Conservation (phyloP, 2,797 vertebrate genomes). For the Lateolabrax maculatus region DNA sequence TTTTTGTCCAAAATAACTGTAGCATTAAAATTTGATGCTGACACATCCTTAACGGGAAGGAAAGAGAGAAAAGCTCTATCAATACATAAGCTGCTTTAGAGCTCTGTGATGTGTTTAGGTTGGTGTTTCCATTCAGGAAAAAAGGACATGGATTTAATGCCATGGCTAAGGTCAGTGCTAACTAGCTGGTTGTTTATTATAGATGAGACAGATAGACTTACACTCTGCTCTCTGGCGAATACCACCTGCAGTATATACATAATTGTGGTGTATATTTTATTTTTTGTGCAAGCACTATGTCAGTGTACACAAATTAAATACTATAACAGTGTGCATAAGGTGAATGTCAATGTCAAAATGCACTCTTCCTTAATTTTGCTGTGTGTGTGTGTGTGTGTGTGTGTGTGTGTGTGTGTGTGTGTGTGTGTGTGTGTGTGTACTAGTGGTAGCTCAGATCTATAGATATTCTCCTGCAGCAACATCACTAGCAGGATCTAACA, state of each 20-base stretch:
- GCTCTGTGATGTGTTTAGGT: not conserved
- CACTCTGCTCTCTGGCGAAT: not conserved
- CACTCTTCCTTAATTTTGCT: not conserved
- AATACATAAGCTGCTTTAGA: not conserved
- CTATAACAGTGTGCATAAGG: not conserved
- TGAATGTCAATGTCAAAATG: not conserved
- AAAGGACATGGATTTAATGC: not conserved
- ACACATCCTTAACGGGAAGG: not conserved
- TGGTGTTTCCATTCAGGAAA: not conserved
- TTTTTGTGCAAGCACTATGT: not conserved
- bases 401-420: not conserved
- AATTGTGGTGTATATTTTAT: not conserved
- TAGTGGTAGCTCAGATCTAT: conserved; percentile 26
- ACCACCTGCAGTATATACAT: not conserved
- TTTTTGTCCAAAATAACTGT: not conserved
- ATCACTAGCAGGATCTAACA: conserved; percentile 55
- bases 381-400: not conserved
- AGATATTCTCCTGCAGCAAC: conserved; percentile 42
- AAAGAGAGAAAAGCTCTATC: not conserved
- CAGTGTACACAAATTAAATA: not conserved
- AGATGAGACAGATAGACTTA: conserved; percentile 39
- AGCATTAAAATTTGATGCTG: rapidly evolving
- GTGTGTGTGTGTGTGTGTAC: not conserved
- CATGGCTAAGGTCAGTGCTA: conserved; percentile 1
- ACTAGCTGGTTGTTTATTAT: conserved; percentile 27